Base-by-base conservation (phyloP, 2,797 vertebrate genomes). In the Otolemur crassicaudatus region DNA sequence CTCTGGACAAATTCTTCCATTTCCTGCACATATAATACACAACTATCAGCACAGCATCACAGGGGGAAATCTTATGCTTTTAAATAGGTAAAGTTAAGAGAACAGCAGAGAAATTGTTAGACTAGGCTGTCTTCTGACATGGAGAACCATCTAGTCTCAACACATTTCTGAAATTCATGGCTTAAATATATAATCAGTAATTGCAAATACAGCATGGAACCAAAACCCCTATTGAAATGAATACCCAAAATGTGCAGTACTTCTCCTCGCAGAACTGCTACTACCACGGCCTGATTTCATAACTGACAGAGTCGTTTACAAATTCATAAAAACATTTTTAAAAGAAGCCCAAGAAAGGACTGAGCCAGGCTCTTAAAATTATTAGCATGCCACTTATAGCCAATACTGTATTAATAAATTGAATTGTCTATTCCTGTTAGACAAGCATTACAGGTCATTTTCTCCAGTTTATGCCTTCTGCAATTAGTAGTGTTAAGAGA, bases 1-100 rank as follows among this genome's bases (percentile, higher is more conserved):
- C 99, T 99, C 98, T 99, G 99, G 77, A 99, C 99, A 98, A 99
- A 99, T 97, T 99, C 99, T 98, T 99, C 99, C 97, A 99, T 99
- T 87, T 99, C 99, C 99, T 99, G 95, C 5, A 97, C 87, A 63
- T 29, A 95, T 43, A 53, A 96, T 13, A 31, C 80, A 69, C 2
- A 34, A 31, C 90, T 43, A 87, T 4, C 87, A 20, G 0, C 43
- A 3, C 2, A 80, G 2, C 4, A 87, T 34, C 0, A 43, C 1
- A 19, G 8, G 7, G 65, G 17, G 17, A 13, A 20, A 23, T 31
- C 67, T 91, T 20, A 53, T 1, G 46, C 11, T 82, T 93, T 11
- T 46, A 90, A 49, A 65, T 16, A 82, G 29, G 11, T 60, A 77
- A 31, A 58, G 8, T 80, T n/a, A n/a, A 40, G 60, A 84, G 34